These are phyloP conservation scores for Typhlomys cinereus DNA, from an alignment of 2,113 vertebrate species.

Conservation along the genomic window DNA sequence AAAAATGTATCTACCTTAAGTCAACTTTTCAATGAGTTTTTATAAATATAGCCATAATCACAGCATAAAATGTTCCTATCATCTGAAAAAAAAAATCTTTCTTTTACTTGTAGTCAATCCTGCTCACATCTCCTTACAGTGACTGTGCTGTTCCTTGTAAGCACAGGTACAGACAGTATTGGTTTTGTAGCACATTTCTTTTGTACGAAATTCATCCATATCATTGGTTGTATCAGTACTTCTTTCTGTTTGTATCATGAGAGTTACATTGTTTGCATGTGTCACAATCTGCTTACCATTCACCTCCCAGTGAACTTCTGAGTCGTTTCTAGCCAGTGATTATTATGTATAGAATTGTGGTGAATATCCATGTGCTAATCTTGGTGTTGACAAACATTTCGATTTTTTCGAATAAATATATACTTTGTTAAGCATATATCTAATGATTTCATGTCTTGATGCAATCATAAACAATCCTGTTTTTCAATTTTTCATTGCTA, in stretches of 20 bases:
- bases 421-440: neutral
- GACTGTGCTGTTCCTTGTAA: neutral
- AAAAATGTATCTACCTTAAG: neutral
- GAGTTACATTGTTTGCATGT: neutral
- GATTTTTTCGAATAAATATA: conserved; percentile 25
- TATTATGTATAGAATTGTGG: neutral
- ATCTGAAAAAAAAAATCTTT: neutral
- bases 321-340: neutral
- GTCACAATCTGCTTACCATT: neutral
- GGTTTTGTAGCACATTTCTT: neutral
- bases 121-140: neutral
- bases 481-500: neutral
- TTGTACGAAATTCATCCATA: neutral
- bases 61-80: neutral
- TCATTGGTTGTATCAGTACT: neutral
- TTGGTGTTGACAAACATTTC: neutral
- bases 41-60: neutral
- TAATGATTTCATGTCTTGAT: neutral
- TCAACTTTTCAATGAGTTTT: conserved; percentile 3
- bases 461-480: neutral
- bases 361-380: neutral
- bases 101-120: neutral
- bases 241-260: neutral
- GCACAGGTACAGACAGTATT: neutral
- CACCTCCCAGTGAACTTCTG: neutral